Conservation (phyloP, 1,140 invertebrate genomes). For the Leptestheria dahalacensis region DNA sequence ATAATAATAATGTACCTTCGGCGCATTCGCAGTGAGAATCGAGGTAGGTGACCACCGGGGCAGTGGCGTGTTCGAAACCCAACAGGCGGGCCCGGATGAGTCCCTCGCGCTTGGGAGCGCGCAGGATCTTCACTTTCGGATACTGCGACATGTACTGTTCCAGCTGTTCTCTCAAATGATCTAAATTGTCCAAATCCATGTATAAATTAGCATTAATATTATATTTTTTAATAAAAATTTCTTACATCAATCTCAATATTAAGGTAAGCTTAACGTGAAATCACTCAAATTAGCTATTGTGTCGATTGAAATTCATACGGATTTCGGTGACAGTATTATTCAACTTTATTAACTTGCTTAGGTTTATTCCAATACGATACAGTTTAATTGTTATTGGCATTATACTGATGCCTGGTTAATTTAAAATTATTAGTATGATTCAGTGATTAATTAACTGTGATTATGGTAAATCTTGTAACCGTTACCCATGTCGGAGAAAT, state of each 20-base stretch:
- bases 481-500: constrained; percentile 89
- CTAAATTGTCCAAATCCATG: constrained; percentile 66
- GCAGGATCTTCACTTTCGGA: constrained; percentile 69
- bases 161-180: constrained; percentile 75
- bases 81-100: constrained; percentile 81
- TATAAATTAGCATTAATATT: neutral
- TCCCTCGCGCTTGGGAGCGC: constrained; percentile 79
- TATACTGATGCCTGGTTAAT: no score
- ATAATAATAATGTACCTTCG: constrained; percentile 32
- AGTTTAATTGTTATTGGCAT: no score
- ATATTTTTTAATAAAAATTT: neutral
- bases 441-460: neutral
- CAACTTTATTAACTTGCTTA: no score
- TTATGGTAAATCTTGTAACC: neutral
- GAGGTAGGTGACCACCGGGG: constrained; percentile 88
- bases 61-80: constrained; percentile 79
- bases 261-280: no score
- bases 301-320: no score
- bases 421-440: neutral
- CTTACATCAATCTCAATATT: no score
- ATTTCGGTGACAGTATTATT: no score
- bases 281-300: no score
- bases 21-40: constrained; percentile 86
- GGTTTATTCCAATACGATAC: no score
- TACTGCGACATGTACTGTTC: constrained; percentile 81